A percentile compares a stretch with the other conserved stretches of the same genome.
phyloP scores from a whole-genome alignment of 2,113 vertebrate species.

The Cryptomyrus ogoouensis region DNA sequence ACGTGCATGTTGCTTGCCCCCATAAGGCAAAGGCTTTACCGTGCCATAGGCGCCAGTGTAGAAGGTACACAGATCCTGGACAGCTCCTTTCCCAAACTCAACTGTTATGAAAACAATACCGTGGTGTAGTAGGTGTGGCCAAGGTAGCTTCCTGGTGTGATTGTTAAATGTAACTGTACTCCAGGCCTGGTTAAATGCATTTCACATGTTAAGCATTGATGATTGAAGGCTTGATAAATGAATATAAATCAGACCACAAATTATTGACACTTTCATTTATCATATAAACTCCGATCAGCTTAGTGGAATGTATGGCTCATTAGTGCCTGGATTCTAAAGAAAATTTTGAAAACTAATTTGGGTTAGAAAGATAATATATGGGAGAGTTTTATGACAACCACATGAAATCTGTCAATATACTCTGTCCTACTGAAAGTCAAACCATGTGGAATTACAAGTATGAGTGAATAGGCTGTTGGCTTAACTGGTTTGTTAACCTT shows the following conservation, averaged over 20 bases:
- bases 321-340: background rate
- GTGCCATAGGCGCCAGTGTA: background rate
- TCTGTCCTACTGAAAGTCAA: background rate
- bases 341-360: background rate
- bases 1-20: slow-evolving; percentile 64
- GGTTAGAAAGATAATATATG: background rate
- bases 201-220: background rate
- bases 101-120: background rate
- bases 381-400: background rate
- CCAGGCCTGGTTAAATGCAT: background rate
- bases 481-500: background rate
- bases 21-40: slow-evolving; percentile 39
- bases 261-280: background rate
- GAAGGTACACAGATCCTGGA: background rate
- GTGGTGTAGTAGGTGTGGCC: background rate
- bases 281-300: background rate
- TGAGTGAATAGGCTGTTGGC: background rate
- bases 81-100: background rate
- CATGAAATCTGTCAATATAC: background rate
- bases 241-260: background rate
- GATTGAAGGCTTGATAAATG: background rate
- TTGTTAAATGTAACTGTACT: background rate
- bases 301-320: background rate
- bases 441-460: background rate
- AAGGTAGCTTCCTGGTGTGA: background rate